Conservation (phyloP, 2,888 invertebrate genomes). For the Xiphydria camelus region DNA sequence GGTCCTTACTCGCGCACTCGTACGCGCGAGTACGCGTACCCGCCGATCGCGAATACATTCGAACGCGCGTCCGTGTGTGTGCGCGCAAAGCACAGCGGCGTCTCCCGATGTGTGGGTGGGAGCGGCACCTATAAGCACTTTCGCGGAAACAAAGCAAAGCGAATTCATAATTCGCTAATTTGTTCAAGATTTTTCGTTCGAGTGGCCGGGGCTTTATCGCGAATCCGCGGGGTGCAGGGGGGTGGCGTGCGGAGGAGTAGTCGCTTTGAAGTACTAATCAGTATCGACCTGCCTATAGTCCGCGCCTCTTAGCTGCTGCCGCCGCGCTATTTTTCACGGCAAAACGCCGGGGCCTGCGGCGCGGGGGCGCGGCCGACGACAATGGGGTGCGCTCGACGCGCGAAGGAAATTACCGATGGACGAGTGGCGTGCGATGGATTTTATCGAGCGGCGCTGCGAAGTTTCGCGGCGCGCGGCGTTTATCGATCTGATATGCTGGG, state of each 20-base stretch:
- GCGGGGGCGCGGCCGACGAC: no score
- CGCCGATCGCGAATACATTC: slow-evolving; percentile 1
- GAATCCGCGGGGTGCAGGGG: slow-evolving; percentile 17
- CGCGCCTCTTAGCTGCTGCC: slow-evolving; percentile 20
- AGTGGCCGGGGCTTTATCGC: slow-evolving; percentile 33
- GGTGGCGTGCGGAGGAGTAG: slow-evolving; percentile 14
- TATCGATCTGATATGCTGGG: no score
- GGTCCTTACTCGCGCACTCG: slow-evolving; percentile 24
- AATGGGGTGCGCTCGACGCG: no score
- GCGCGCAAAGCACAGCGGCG: background rate
- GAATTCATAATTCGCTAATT: slow-evolving; percentile 53
- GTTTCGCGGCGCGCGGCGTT: no score
- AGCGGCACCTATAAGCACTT: slow-evolving; percentile 24
- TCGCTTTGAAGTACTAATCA: slow-evolving; percentile 52
- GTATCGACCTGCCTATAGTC: slow-evolving; percentile 42
- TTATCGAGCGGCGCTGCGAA: no score
- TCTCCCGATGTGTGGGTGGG: background rate
- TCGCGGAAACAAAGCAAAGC: slow-evolving; percentile 39
- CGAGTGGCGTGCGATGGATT: no score
- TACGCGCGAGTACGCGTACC: slow-evolving; percentile 11
- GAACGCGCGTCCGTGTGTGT: background rate
- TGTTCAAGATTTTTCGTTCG: slow-evolving; percentile 47
- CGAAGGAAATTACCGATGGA: no score
- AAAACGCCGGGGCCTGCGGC: no score
- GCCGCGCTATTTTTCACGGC: slow-evolving; percentile 6